These are phyloP conservation scores for Hyalella azteca DNA, from an alignment of 2,888 invertebrate species.

Conservation along the genomic window DNA sequence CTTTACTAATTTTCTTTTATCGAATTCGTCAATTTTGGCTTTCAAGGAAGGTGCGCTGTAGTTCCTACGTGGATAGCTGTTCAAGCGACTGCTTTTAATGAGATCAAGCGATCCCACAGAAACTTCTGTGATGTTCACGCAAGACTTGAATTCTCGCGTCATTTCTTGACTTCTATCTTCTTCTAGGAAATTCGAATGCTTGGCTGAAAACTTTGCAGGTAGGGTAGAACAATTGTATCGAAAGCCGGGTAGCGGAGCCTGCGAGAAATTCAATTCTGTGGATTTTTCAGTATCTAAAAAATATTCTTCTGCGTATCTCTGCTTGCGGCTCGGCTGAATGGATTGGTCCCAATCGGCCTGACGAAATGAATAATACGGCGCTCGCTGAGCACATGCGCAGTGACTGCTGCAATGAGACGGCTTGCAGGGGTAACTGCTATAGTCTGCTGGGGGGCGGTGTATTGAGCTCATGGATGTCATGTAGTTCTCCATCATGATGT, in stretches of 20 bases:
- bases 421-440: background rate
- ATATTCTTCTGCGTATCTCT: background rate
- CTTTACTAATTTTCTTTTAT: conserved; percentile 15
- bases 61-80: background rate
- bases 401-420: background rate
- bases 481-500: background rate
- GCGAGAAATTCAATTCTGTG: background rate
- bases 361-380: background rate
- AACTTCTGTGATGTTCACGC: conserved; percentile 16
- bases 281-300: background rate
- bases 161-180: background rate
- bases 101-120: conserved; percentile 9
- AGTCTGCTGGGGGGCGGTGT: background rate
- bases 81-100: background rate
- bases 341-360: background rate
- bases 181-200: background rate
- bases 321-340: background rate
- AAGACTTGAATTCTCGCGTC: background rate
- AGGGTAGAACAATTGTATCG: conserved; percentile 6
- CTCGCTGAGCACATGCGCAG: background rate
- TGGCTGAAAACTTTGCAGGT: conserved; percentile 5
- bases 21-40: conserved; percentile 1
- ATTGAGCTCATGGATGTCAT: background rate
- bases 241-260: background rate
- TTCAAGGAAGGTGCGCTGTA: conserved; percentile 3